Conservation (phyloP, 2,113 vertebrate species). For the Heptranchias perlo region DNA sequence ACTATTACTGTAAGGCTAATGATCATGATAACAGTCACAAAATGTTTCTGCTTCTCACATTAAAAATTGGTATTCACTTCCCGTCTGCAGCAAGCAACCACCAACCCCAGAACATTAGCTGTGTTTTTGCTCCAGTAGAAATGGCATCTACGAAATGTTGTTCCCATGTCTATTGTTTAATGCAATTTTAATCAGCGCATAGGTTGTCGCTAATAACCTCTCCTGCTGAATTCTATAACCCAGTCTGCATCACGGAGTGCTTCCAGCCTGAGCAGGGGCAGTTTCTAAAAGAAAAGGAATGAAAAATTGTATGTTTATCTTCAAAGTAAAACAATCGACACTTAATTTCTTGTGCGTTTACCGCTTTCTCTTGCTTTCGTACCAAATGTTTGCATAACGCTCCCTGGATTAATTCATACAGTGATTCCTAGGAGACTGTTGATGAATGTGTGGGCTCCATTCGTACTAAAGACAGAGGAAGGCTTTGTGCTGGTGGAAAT, state of each 20-base stretch:
- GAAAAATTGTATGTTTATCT: neutral
- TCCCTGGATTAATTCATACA: constrained; percentile 6
- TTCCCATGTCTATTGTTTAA: neutral
- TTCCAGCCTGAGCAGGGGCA: neutral
- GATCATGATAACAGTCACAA: neutral
- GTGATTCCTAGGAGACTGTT: neutral
- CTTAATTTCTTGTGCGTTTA: neutral
- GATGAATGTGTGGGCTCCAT: neutral
- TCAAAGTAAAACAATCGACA: neutral
- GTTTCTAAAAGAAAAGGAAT: neutral
- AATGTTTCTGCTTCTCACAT: neutral
- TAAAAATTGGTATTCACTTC: neutral
- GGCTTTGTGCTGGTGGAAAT: constrained; percentile 28
- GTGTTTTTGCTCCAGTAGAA: neutral
- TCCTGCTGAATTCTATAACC: neutral
- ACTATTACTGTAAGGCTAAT: neutral
- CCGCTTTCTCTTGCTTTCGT: neutral
- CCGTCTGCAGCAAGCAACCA: neutral
- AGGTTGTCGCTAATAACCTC: neutral
- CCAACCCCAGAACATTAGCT: neutral
- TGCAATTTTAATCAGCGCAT: neutral
- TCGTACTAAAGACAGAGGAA: neutral
- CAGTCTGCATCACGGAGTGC: neutral
- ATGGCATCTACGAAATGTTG: constrained; percentile 3
- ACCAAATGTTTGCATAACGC: neutral